Percentiles rank a stretch among this genome's conserved stretches.
These are phyloP conservation scores for Liasis olivaceus DNA, from an alignment of 2,797 vertebrate genomes.

Conservation along the genomic window DNA sequence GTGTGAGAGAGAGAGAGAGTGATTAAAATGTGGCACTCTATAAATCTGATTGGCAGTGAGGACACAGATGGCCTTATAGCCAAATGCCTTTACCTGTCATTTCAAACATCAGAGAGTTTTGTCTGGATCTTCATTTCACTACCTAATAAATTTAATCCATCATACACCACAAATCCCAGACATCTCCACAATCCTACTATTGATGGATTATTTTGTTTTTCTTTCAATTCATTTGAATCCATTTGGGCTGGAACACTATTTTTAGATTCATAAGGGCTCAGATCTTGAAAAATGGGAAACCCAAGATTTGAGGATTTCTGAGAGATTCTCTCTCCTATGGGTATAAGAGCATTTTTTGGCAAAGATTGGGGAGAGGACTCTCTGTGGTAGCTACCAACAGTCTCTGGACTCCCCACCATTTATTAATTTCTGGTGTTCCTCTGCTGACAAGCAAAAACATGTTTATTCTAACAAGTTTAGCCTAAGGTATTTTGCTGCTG, in stretches of 20 bases:
- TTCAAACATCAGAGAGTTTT: conserved; percentile 53
- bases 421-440: background rate
- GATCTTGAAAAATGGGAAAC: background rate
- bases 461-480: background rate
- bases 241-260: background rate
- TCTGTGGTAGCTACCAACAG: background rate
- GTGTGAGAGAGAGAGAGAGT: background rate
- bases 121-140: conserved; percentile 46
- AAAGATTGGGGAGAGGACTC: background rate
- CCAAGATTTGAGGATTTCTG: background rate
- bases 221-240: background rate
- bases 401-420: background rate
- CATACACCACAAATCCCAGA: background rate
- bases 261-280: background rate
- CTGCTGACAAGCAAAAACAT: background rate
- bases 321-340: background rate
- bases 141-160: background rate
- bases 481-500: background rate
- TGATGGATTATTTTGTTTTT: background rate
- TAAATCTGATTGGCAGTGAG: conserved; percentile 78
- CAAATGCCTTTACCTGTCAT: conserved; percentile 71
- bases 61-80: conserved; percentile 81
- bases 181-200: background rate
- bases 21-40: conserved; percentile 83
- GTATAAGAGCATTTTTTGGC: background rate